A percentile compares a stretch with the other conserved stretches of the same genome.
Evolutionary conservation across 1,140 invertebrate species (phyloP).

Genomic region (Cyclargus thomasi): DNA sequence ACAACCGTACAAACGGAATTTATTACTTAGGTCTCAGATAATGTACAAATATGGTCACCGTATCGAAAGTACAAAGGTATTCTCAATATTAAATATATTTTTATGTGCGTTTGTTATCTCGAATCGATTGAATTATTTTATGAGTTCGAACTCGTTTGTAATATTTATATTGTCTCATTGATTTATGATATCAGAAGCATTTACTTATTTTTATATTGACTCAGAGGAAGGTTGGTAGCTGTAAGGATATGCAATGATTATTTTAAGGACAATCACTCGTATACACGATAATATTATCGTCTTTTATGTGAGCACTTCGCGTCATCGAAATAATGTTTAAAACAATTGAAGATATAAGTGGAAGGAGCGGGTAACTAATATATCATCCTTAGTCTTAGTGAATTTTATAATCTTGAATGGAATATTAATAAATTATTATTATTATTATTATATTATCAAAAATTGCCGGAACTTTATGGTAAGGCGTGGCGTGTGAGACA

Average conservation of each 20-base stretch:
- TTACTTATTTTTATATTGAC: not conserved
- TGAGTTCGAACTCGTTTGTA: slow-evolving; percentile 9
- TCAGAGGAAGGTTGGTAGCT: not conserved
- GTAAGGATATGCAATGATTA: not conserved
- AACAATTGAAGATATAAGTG: too few species aligned
- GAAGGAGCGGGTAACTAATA: too few species aligned
- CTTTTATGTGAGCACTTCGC: too few species aligned
- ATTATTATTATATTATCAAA: too few species aligned
- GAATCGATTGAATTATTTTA: slow-evolving; percentile 9
- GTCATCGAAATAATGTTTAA: too few species aligned
- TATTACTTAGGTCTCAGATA: slow-evolving; percentile 19
- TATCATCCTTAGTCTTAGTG: too few species aligned
- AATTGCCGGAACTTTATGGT: too few species aligned
- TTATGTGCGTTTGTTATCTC: slow-evolving; percentile 2
- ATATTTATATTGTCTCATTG: not conserved
- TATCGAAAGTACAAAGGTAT: slow-evolving; percentile 13
- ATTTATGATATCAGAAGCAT: not conserved
- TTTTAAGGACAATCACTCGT: too few species aligned
- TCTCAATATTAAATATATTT: slow-evolving; percentile 12
- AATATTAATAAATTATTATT: too few species aligned
- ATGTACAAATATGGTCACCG: not conserved
- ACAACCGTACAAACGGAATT: slow-evolving; percentile 29
- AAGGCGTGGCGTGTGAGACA: too few species aligned
- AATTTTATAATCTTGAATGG: too few species aligned
- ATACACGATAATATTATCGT: too few species aligned